A percentile compares a stretch with the other conserved stretches of the same genome.
Evolutionary conservation across 2,113 vertebrate genomes (phyloP).

Genomic region (Perca fluviatilis): DNA sequence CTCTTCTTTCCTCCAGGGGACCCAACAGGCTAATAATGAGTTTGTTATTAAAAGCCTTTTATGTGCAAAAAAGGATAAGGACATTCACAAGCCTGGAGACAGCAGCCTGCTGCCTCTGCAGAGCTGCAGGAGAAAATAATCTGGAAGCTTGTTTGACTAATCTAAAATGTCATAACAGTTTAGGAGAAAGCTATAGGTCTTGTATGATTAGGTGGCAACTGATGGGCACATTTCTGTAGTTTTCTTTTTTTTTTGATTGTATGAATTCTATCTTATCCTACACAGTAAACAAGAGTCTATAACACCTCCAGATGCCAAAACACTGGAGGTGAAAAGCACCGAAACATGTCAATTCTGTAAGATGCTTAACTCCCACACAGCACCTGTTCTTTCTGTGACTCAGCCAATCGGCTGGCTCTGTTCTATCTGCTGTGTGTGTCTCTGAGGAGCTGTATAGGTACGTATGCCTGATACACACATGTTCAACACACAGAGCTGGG

Average conservation of each 20-base stretch:
- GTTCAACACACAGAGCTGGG: not conserved
- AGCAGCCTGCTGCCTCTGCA: conserved; percentile 19
- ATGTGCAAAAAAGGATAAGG: not conserved
- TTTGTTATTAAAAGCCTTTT: conserved; percentile 36
- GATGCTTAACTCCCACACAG: conserved; percentile 45
- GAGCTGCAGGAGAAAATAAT: not conserved
- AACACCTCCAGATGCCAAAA: conserved; percentile 52
- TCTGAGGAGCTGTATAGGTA: conserved; percentile 26
- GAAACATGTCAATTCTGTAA: conserved; percentile 59
- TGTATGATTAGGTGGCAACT: not conserved
- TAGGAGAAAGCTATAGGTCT: not conserved
- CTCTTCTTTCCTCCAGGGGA: not conserved
- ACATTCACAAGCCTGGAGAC: conserved; percentile 10
- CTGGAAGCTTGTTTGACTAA: not conserved
- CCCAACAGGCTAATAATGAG: conserved; percentile 20
- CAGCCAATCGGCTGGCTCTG: conserved; percentile 45
- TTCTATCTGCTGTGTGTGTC: conserved; percentile 14
- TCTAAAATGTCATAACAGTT: conserved; percentile 26
- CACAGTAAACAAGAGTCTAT: not conserved
- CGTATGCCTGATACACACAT: conserved; percentile 4
- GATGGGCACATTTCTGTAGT: not conserved
- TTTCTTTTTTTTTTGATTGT: not conserved
- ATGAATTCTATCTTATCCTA: not conserved
- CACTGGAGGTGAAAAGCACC: conserved; percentile 44
- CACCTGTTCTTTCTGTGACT: conserved; percentile 55